A percentile compares a stretch with the other conserved stretches of the same genome.
Conservation (phyloP, 2,113 vertebrate genomes). For the Neolamprologus tretocephalus region DNA sequence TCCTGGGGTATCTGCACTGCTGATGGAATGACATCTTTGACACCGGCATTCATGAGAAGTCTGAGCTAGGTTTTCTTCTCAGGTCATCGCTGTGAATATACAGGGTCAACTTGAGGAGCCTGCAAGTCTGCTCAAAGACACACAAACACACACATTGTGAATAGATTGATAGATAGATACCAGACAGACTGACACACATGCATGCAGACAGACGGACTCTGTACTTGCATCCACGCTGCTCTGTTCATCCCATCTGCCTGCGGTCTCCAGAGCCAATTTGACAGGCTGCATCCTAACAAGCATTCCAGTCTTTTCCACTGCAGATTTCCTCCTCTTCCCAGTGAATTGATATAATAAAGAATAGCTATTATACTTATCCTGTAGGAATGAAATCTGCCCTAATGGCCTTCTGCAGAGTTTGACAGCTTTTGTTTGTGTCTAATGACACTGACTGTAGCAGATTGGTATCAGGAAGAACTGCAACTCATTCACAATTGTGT, state of each 20-base stretch:
- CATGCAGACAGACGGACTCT: constrained; percentile 7
- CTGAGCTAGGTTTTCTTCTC: neutral
- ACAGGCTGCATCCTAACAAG: constrained; percentile 58
- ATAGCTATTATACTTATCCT: constrained; percentile 30
- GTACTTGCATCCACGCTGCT: constrained; percentile 13
- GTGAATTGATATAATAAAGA: constrained; percentile 37
- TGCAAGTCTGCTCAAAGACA: neutral
- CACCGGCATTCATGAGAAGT: neutral
- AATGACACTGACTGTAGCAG: constrained; percentile 47
- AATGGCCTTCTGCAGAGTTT: constrained; percentile 35
- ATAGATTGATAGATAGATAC: constrained; percentile 1
- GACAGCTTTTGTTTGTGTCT: constrained; percentile 55
- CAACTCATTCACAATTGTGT: constrained; percentile 37
- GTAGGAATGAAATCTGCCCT: constrained; percentile 32
- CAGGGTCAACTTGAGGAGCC: neutral
- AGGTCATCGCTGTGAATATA: constrained; percentile 10
- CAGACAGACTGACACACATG: neutral
- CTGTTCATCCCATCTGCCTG: constrained; percentile 47
- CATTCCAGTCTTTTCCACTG: constrained; percentile 18
- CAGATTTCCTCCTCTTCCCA: constrained; percentile 33
- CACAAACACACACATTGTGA: neutral
- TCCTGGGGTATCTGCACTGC: neutral
- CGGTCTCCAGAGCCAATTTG: constrained; percentile 38
- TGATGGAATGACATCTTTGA: constrained; percentile 32
- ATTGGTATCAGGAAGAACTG: constrained; percentile 13